phyloP scores from a whole-genome alignment of 1,140 invertebrate genomes.

The Nephila pilipes region DNA sequence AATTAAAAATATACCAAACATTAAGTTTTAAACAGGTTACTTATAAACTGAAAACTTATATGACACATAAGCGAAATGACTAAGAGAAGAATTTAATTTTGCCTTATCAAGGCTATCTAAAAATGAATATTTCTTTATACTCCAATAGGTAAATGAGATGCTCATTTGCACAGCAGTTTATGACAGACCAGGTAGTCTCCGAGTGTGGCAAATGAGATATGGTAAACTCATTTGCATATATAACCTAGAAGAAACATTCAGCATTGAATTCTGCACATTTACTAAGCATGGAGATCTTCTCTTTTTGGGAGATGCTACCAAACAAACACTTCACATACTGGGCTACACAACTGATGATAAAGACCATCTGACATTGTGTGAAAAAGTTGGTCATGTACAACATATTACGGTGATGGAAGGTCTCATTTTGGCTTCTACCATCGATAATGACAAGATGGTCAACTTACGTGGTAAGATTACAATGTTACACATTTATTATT shows the following conservation, averaged over 20 bases:
- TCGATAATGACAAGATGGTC: neutral
- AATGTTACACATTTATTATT: neutral
- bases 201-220: neutral
- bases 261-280: neutral
- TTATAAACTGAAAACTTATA: too few species aligned
- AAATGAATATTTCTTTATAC: neutral
- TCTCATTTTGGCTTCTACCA: neutral
- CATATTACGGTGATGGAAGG: neutral
- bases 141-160: neutral
- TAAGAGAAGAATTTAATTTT: too few species aligned
- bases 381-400: neutral
- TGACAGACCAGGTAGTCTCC: neutral
- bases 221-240: conserved; percentile 15
- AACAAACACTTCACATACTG: neutral
- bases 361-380: neutral
- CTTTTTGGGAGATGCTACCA: neutral
- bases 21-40: too few species aligned
- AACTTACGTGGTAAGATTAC: neutral
- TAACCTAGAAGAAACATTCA: neutral
- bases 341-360: neutral
- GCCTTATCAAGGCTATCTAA: too few species aligned
- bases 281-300: conserved; percentile 7
- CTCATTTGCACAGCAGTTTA: conserved; percentile 26
- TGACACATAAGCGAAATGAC: too few species aligned
- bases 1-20: too few species aligned